Evolutionary conservation across 2,797 vertebrate species (phyloP).

Genomic region (Zenarchopterus dispar): DNA sequence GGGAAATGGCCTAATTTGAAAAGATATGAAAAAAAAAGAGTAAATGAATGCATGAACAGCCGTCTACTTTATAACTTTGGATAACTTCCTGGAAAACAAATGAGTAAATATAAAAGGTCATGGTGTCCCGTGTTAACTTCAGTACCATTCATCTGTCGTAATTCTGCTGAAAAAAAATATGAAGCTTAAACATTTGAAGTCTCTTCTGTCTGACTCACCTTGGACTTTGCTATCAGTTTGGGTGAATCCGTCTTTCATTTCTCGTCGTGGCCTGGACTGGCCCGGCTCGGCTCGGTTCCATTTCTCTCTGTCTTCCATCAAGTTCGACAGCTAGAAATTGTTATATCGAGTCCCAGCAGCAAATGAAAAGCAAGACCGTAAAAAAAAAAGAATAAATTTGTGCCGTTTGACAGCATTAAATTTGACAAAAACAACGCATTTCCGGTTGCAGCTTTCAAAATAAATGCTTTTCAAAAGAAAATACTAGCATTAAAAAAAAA

Average conservation of each 20-base stretch:
- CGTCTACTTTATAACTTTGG: not conserved
- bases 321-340: not conserved
- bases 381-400: not conserved
- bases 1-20: slow-evolving; percentile 83
- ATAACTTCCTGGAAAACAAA: too few relatives aligned
- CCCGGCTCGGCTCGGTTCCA: slow-evolving; percentile 27
- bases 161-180: not conserved
- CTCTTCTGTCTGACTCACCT: slow-evolving; percentile 63
- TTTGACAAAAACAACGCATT: not conserved
- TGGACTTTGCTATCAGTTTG: slow-evolving; percentile 75
- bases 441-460: slow-evolving; percentile 24
- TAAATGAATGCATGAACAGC: too few relatives aligned
- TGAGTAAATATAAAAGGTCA: too few relatives aligned
- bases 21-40: not conserved
- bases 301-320: slow-evolving; percentile 68
- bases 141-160: too few relatives aligned
- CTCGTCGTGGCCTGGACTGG: slow-evolving; percentile 2
- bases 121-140: too few relatives aligned
- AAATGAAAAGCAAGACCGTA: too few relatives aligned
- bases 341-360: too few relatives aligned
- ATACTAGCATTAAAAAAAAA: not conserved
- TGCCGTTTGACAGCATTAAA: not conserved
- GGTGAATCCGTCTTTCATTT: slow-evolving; percentile 58
- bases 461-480: slow-evolving; percentile 10
- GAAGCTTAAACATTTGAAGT: not conserved